Base-by-base conservation (phyloP, 2,113 vertebrate species). In the Pangasianodon hypophthalmus region DNA sequence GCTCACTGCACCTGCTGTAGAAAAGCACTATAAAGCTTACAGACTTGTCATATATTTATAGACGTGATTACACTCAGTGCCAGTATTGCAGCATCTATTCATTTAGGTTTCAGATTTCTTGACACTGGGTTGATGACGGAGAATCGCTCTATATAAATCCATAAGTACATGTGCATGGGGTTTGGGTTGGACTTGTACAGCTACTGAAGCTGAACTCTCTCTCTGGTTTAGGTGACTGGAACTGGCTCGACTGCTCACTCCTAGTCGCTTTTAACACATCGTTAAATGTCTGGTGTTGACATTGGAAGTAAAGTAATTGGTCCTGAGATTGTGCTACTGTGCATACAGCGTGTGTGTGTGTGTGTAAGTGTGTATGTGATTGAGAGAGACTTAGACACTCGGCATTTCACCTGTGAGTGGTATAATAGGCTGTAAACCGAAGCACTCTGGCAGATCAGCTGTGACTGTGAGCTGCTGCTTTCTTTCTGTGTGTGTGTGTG, bases 381-480 rank as follows among this genome's bases (percentile, higher is more conserved):
- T 46, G 44, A 85, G 44, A 87, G 52, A 69, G n/a, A 87, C n/a
- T 56, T 50, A 71, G 67, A 37, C 50, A 56, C 67, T 87, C 64
- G 7, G 62, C 64, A 71, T 71, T 86, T 71, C 50, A 73, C 67
- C 50, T 56, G 85, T 37, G n/a, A 32, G 85, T 71, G 67, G 32
- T 85, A 29, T 85, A 85, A 85, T 85, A 67, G 44, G 84, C 50
- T 56, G 60, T 87, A 87, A 77, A 80, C 77, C 50, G 60, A 86
- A 71, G 48, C 44, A 81, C 84, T 58, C 37, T 80, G 77, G 52
- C 58, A 69, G 46, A 81, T 46, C 73, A 86, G 32, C 60, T 32
- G 48, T 79, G 60, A 54, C 50, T 67, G 46, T 58, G n/a, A n/a
- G 41, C 73, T 52, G 37, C 75, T 26, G 21, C 71, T 60, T 16